Evolutionary conservation across 2,113 vertebrate species (phyloP).

Genomic region (Centrocercus urophasianus): DNA sequence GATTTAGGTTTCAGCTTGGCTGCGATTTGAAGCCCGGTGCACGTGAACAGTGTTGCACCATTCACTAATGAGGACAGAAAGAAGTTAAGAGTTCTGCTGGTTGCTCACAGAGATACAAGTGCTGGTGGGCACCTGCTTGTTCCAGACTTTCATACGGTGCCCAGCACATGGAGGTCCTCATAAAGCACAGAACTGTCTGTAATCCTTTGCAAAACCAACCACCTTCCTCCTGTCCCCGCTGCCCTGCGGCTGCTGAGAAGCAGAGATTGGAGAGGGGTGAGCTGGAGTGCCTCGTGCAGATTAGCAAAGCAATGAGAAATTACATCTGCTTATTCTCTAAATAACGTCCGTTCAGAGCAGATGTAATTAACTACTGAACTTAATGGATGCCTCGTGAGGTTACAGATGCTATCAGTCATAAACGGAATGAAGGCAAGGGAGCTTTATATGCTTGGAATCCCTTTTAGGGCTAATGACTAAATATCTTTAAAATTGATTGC

Average conservation of each 20-base stretch:
- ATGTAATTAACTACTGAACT: conserved; percentile 65
- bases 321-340: conserved; percentile 56
- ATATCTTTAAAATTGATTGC: conserved; percentile 69
- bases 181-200: not conserved
- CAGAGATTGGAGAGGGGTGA: not conserved
- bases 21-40: not conserved
- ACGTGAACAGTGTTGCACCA: not conserved
- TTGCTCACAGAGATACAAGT: not conserved
- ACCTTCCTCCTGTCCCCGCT: not conserved
- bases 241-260: not conserved
- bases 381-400: conserved; percentile 63
- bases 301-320: conserved; percentile 41
- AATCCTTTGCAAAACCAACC: not conserved
- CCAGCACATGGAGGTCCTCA: not conserved
- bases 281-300: not conserved
- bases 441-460: conserved; percentile 56
- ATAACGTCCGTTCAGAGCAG: conserved; percentile 63
- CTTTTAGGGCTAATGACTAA: conserved; percentile 70
- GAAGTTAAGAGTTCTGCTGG: not conserved
- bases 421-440: conserved; percentile 48
- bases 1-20: not conserved
- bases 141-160: not conserved
- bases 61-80: not conserved
- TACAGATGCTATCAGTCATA: conserved; percentile 70
- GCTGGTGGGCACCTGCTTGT: not conserved